Conservation (phyloP, 2,888 invertebrate genomes). For the Nephrotoma appendiculata region DNA sequence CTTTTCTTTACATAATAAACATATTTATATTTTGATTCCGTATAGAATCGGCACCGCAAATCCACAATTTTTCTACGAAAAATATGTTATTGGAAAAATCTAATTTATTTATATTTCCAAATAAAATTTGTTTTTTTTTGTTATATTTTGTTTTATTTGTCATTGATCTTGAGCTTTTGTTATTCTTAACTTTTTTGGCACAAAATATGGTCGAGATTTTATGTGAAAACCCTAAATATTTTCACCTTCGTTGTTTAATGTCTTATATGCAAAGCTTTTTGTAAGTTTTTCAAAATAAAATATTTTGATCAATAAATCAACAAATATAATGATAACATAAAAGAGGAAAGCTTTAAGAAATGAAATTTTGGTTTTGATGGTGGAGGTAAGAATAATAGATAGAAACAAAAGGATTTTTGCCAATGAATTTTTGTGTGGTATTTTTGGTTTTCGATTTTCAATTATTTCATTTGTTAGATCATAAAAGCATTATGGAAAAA, state of each 20-base stretch:
- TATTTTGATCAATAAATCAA: background rate
- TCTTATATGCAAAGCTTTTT: background rate
- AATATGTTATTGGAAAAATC: background rate
- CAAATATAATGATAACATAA: background rate
- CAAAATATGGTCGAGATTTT: background rate
- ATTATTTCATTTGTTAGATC: background rate
- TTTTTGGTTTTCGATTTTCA: background rate
- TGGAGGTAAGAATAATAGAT: background rate
- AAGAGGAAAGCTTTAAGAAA: background rate
- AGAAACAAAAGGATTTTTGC: background rate
- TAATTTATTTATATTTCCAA: background rate
- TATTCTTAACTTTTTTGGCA: background rate
- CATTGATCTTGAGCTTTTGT: background rate
- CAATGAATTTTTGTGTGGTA: background rate
- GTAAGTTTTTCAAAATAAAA: background rate
- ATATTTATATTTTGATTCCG: background rate
- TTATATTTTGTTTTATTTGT: background rate
- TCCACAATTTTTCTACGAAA: background rate
- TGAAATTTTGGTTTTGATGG: background rate
- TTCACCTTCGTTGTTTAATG: background rate
- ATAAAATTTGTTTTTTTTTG: background rate
- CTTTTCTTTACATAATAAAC: background rate
- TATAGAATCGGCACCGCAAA: background rate
- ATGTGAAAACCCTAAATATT: background rate
- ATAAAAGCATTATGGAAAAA: too few relatives aligned